These are phyloP conservation scores for Hippocampus mohnikei DNA, from an alignment of 2,113 vertebrate species.

Conservation along the genomic window DNA sequence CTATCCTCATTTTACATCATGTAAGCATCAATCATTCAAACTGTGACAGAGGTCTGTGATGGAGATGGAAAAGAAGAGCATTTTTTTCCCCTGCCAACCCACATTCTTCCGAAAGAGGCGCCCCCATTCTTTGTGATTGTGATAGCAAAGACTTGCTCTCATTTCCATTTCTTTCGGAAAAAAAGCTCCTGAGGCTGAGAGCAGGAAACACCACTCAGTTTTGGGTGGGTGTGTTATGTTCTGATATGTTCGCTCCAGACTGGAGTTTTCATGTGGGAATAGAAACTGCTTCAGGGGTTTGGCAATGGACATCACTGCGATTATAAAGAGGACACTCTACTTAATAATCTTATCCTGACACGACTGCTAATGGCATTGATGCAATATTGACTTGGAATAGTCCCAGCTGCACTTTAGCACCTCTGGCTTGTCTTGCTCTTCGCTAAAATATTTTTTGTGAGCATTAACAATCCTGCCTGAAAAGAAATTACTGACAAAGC, in stretches of 20 bases:
- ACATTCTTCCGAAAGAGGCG: conserved; percentile 27
- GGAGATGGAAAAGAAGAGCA: conserved; percentile 6
- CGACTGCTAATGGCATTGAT: conserved; percentile 50
- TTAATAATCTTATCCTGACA: conserved; percentile 43
- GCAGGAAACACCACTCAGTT: conserved; percentile 30
- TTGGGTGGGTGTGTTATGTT: conserved; percentile 33
- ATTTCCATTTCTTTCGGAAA: conserved; percentile 29
- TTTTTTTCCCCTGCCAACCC: conserved; percentile 22
- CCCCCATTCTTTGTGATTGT: conserved; percentile 4
- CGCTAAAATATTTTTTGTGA: conserved; percentile 12
- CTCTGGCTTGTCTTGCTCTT: conserved; percentile 20
- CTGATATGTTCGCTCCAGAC: conserved; percentile 34
- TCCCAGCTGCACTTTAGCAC: conserved; percentile 42
- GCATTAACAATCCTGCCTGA: neutral
- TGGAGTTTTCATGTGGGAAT: conserved; percentile 34
- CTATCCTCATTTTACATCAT: neutral
- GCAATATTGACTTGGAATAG: conserved; percentile 44
- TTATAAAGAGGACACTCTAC: conserved; percentile 40
- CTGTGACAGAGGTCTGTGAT: conserved; percentile 8
- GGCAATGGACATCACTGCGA: conserved; percentile 28
- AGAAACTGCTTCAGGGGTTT: conserved; percentile 25
- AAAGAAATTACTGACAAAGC: conserved; percentile 8
- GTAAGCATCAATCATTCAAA: conserved; percentile 12
- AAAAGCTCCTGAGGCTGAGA: conserved; percentile 29
- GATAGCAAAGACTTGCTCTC: conserved; percentile 48